phyloP scores from a whole-genome alignment of 1,140 invertebrate genomes.

The Sipha flava region DNA sequence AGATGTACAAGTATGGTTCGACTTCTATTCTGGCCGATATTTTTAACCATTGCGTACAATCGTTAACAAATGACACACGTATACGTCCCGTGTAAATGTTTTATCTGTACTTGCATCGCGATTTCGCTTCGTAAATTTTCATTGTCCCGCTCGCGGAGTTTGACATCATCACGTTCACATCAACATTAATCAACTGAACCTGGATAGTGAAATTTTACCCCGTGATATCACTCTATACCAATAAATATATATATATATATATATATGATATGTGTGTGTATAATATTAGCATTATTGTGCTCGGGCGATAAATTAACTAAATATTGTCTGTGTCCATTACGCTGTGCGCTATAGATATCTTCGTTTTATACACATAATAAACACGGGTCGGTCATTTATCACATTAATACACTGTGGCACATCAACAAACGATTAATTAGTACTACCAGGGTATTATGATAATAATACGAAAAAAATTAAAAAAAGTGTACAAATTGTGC shows the following conservation, averaged over 20 bases:
- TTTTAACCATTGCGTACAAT: too few relatives aligned
- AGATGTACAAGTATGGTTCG: too few relatives aligned
- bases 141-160: not conserved
- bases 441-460: not conserved
- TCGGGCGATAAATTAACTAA: conserved; percentile 23
- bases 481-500: not conserved
- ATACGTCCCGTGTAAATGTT: not conserved
- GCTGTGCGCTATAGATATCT: not conserved
- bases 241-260: not conserved
- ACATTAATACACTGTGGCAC: not conserved
- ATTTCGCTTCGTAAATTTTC: not conserved
- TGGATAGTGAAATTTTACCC: not conserved
- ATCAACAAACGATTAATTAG: conserved; percentile 24
- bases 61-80: not conserved
- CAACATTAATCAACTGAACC: not conserved
- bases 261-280: not conserved
- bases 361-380: conserved; percentile 10
- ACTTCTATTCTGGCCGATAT: too few relatives aligned
- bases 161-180: not conserved
- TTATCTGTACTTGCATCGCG: not conserved
- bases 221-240: too few relatives aligned
- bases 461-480: not conserved
- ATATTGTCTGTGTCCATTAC: conserved; percentile 22
- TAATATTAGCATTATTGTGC: not conserved
- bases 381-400: conserved; percentile 24